Base-by-base conservation (phyloP, 2,113 vertebrate species). In the Trochalopteron elliotii region DNA sequence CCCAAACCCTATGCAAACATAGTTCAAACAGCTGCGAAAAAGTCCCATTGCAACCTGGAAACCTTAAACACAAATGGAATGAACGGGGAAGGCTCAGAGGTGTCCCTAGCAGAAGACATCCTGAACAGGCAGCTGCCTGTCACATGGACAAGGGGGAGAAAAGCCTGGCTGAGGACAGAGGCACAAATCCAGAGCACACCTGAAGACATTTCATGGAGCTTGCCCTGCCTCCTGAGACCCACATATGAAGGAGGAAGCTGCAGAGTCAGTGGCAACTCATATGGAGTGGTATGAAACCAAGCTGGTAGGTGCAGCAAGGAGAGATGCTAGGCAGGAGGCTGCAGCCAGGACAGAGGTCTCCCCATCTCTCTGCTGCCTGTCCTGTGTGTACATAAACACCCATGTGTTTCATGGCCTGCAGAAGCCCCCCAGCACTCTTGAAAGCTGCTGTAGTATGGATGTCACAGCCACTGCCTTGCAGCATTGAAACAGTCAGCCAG, bases 141-240 rank as follows among this genome's bases (percentile, higher is more conserved):
- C 50, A 76, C 31, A 15, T 11, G 30, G 53, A 35, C 4, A 9
- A 49, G 37, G 27, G 18, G 8, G 22, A 84, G 22, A 44, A 71
- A 70, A 87, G 57, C 27, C 69, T 71, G 44, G 10, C 13, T 6
- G 2, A 87, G 53, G 61, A 44, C 49, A 91, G 77, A 64, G 17
- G 17, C 40, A 45, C 0, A 0, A 87, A 82, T 61, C 31, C 6
- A 4, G 33, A 72, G 6, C 31, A 23, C 9, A 10, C 30, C 61
- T 5, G 3, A 64, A 57, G 64, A 53, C 4, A 28, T 70, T 67
- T 78, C 30, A 39, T 61, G 40, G 77, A 84, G 47, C 18, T 63
- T 55, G 14, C 47, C 59, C 21, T 68, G 39, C 69, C 40, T 83
- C 55, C 68, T 69, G 59, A 40, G 59, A 74, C 59, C 30, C 57